These are phyloP conservation scores for Daboia siamensis DNA, from an alignment of 2,113 vertebrate species.

Conservation along the genomic window DNA sequence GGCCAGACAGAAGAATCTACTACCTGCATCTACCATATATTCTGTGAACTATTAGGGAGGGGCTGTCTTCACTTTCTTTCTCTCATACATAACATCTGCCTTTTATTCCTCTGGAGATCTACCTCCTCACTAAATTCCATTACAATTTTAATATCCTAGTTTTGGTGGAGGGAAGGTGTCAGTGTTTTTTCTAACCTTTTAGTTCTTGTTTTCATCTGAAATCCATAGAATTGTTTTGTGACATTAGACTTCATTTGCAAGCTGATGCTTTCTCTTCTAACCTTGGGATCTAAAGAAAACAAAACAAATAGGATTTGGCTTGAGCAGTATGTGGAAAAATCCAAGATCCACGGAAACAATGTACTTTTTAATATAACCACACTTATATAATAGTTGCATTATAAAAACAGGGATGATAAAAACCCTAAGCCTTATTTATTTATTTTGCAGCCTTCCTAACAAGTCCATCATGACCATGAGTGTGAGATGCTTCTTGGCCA, in stretches of 20 bases:
- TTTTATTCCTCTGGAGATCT: not conserved
- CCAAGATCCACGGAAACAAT: not conserved
- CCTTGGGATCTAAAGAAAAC: not conserved
- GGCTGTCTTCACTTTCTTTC: no score
- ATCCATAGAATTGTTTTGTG: not conserved
- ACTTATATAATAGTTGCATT: not conserved
- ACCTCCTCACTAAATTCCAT: not conserved
- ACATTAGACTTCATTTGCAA: not conserved
- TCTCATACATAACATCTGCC: not conserved
- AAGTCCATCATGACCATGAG: rapidly evolving
- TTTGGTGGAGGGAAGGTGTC: not conserved
- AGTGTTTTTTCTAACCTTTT: not conserved
- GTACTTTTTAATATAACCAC: not conserved
- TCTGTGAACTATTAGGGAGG: no score
- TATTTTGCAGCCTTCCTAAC: not conserved
- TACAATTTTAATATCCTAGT: not conserved
- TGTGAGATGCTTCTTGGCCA: not conserved
- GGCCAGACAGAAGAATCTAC: no score
- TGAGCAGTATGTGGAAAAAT: not conserved
- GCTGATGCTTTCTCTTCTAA: not conserved
- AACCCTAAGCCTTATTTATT: not conserved
- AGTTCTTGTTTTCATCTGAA: not conserved
- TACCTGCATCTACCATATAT: no score
- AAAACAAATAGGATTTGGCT: not conserved
- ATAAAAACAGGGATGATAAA: not conserved